Conservation (phyloP, 2,113 vertebrate species). For the Psephotus haematonotus region DNA sequence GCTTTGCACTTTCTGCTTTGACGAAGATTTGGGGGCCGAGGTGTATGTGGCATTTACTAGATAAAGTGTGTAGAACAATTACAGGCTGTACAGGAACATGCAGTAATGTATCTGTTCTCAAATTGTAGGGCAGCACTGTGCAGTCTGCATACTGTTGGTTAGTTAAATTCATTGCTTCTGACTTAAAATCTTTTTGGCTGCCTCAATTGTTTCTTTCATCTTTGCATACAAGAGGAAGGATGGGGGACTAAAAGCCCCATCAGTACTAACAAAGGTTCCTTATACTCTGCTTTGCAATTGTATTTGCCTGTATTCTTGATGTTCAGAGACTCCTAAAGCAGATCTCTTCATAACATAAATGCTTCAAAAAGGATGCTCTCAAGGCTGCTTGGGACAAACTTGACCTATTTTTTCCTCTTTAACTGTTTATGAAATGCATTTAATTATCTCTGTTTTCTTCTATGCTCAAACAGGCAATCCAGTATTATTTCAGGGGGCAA, state of each 20-base stretch:
- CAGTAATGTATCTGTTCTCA: background rate
- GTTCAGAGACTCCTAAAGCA: background rate
- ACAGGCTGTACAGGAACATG: background rate
- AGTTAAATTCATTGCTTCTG: background rate
- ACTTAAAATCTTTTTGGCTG: background rate
- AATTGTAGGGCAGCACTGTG: background rate
- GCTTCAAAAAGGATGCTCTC: slow-evolving; percentile 4
- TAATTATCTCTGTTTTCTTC: background rate
- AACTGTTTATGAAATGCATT: background rate
- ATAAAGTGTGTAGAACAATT: background rate
- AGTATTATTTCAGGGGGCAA: background rate
- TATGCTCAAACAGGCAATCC: background rate
- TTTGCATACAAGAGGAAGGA: background rate
- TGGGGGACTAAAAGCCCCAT: background rate
- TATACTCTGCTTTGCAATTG: background rate
- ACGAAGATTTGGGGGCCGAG: background rate
- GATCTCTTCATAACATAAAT: background rate
- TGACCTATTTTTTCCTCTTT: slow-evolving; percentile 15
- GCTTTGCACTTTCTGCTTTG: background rate
- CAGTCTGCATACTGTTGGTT: background rate
- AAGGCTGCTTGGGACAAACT: background rate
- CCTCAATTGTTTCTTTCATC: slow-evolving; percentile 1
- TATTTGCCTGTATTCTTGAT: background rate
- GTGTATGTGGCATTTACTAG: background rate
- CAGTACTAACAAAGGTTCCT: background rate